Evolutionary conservation across 2,113 vertebrate species (phyloP).

Genomic region (Dicaeum eximium): DNA sequence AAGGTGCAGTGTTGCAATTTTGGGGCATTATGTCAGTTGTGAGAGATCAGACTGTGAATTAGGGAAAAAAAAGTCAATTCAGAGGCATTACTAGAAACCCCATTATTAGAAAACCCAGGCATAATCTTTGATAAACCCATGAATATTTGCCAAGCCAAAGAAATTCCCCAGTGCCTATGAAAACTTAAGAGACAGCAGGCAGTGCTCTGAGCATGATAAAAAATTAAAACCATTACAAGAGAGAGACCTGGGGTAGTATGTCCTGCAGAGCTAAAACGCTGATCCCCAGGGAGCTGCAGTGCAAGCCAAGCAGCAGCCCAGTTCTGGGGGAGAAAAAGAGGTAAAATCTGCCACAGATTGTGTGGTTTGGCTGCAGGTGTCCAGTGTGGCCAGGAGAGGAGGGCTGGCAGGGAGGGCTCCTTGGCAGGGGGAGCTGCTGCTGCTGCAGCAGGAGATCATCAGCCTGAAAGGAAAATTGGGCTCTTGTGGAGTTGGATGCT

Average conservation of each 20-base stretch:
- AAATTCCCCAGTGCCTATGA: not conserved
- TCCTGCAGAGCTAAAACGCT: not conserved
- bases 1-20: constrained; percentile 8
- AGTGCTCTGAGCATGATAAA: not conserved
- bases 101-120: not conserved
- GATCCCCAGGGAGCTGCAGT: not conserved
- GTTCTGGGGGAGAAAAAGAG: not conserved
- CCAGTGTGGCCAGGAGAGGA: not conserved
- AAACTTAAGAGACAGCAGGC: not conserved
- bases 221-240: not conserved
- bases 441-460: not conserved
- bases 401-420: not conserved
- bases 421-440: not conserved
- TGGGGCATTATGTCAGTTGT: not conserved
- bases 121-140: not conserved
- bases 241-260: not conserved
- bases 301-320: not conserved
- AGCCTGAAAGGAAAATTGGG: constrained; percentile 24
- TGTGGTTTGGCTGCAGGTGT: not conserved
- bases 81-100: not conserved
- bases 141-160: not conserved
- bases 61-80: not conserved
- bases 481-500: not conserved
- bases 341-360: not conserved
- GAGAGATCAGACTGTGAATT: not conserved